Percentiles rank a stretch among this genome's conserved stretches.
phyloP scores from a whole-genome alignment of 1,140 invertebrate genomes.

The Calephelis nemesis region DNA sequence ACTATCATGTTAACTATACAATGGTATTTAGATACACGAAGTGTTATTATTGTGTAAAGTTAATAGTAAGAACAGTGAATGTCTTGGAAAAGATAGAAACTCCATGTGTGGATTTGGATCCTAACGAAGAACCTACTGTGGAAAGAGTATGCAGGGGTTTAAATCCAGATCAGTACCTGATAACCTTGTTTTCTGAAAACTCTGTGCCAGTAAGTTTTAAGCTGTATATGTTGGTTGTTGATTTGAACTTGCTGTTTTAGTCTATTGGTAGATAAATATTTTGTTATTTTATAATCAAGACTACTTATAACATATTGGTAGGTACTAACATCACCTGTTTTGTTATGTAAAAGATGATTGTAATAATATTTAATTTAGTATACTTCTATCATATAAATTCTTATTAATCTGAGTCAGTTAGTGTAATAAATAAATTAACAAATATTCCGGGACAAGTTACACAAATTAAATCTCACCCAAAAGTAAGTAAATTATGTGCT shows the following conservation, averaged over 20 bases:
- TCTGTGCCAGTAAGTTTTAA: conserved; percentile 84
- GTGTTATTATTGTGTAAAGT: conserved; percentile 92
- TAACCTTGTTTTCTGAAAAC: conserved; percentile 94
- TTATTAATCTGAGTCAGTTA: no score
- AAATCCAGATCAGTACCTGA: conserved; percentile 87
- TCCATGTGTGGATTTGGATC: conserved; percentile 86
- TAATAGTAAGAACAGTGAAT: conserved; percentile 93
- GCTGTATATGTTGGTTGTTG: conserved; percentile 8
- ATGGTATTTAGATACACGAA: conserved; percentile 87
- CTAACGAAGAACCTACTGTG: conserved; percentile 83
- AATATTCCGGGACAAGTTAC: no score
- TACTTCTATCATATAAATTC: no score
- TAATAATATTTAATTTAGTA: no score
- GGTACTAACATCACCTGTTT: no score
- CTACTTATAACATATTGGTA: no score
- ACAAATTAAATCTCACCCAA: no score
- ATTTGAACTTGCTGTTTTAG: not conserved
- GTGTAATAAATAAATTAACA: no score
- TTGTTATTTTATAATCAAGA: no score
- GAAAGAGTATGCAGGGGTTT: conserved; percentile 88
- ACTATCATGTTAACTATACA: conserved; percentile 91
- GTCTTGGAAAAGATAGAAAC: conserved; percentile 94
- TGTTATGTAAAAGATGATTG: no score
- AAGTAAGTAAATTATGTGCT: no score
- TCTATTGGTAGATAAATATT: no score